Percentiles rank a stretch among this genome's conserved stretches.
Evolutionary conservation across 1,140 invertebrate genomes (phyloP).

Genomic region (Lepidurus couesii): DNA sequence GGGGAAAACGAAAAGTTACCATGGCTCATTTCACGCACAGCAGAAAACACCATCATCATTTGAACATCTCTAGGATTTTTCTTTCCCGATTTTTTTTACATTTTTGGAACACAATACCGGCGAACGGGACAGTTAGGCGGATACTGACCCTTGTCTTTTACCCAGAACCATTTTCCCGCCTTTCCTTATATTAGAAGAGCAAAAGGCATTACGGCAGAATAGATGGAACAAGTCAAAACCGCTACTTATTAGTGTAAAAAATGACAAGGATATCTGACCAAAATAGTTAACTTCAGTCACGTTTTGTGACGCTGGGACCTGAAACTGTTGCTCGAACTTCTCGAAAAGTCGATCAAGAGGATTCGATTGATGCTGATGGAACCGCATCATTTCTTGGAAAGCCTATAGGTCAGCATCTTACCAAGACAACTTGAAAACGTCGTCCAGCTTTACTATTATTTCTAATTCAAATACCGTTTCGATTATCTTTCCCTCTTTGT

Average conservation of each 20-base stretch:
- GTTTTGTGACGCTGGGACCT: background rate
- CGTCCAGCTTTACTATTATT: no score
- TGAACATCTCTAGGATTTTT: background rate
- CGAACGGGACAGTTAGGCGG: background rate
- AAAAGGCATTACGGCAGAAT: background rate
- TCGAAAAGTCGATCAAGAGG: background rate
- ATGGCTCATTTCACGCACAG: slow-evolving; percentile 18
- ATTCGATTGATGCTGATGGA: background rate
- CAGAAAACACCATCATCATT: background rate
- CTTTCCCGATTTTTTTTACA: background rate
- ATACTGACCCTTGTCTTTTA: background rate
- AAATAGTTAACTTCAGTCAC: background rate
- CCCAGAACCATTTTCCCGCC: background rate
- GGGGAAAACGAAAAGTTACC: background rate
- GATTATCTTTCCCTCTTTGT: no score
- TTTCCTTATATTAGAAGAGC: background rate
- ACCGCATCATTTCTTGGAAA: background rate
- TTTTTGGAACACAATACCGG: background rate
- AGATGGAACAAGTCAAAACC: background rate
- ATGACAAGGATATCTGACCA: background rate
- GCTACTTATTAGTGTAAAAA: background rate
- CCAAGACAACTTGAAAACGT: background rate
- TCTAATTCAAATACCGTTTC: no score
- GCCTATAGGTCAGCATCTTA: background rate
- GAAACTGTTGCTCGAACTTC: background rate